Base-by-base conservation (phyloP, 1,140 invertebrate genomes). In the Papilio polytes region DNA sequence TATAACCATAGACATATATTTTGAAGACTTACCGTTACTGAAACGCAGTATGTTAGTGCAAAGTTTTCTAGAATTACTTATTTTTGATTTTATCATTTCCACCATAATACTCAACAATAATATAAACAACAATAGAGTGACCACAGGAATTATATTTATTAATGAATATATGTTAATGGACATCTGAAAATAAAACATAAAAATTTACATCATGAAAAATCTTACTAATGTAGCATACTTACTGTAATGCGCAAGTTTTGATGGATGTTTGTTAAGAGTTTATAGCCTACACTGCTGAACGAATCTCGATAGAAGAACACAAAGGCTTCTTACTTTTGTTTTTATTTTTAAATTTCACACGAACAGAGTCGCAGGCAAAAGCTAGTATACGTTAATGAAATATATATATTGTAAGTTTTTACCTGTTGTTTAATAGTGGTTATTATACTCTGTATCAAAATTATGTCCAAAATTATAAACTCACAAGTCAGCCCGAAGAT, bases 401-500 rank as follows among this genome's bases (percentile, higher is more conserved):
- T 44, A 18, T n/a, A n/a, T 13, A 78, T 7, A 66, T 44, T 36
- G 48, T 10, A 41, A 26, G n/a, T n/a, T 36, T 41, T 41, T 66
- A 78, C 77, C 31, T 78, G 77, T 13, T 78, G 56, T 78, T 78
- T 78, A 66, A 78, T 46, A 59, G 53, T 78, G 2, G 31, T 22
- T 2, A 78, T 59, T 44, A 78, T 20, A 46, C 77, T 78, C 20
- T 78, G 77, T 66, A 78, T 46, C 7, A 78, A 59, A 48, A 78
- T 46, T 41, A 78, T 66, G 20, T 63, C 59, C 36, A 78, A 63
- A 44, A 78, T 22, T 20, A 78, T 78, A 18, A 78, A 78, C 59
- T 78, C 77, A 46, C 77, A 78, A 66, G 77, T 78, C 31, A 78
- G n/a, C 2, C 56, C 59, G 59, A 78, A 78, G n/a, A 78, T 78